Base-by-base conservation (phyloP, 1,140 invertebrate species). In the Lordiphosa stackelbergi region DNA sequence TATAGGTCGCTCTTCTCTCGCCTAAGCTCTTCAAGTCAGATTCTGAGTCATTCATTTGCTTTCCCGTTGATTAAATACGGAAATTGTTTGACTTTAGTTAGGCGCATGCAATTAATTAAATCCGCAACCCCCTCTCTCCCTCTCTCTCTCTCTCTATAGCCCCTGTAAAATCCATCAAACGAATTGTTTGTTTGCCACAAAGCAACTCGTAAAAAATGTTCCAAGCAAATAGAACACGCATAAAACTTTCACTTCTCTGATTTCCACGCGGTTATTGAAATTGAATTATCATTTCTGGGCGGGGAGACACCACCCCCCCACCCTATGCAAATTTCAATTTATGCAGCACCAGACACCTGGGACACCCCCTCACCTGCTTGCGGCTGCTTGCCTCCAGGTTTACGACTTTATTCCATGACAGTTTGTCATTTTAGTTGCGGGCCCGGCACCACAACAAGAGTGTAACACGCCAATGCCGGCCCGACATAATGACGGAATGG, bases 331-430 rank as follows among this genome's bases (percentile, higher is more conserved):
- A 79, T 81, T 79, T 81, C 51, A 66, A 74, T 78, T 78, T 79
- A 73, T 78, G 37, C 41, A 36, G 13, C 48, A 48, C 59, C 58
- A 59, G 48, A 34, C 46, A 42, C 24, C 41, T 28, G 8, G 35
- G 11, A 40, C 66, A 52, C 38, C 45, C 59, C 62, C 34, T 5
- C 10, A 6, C 12, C 12, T 16, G 34, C 24, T 9, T n/a, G 31
- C 28, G 47, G 48, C 64, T 68, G 42, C 55, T 68, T 68, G 43
- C 54, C 53, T n/a, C 41, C 16, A 42, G 55, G 72, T 66, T 83
- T 83, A 83, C 61, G 77, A 73, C 72, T 83, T 77, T 83, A 83
- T 83, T 77, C 58, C 77, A 83, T 83, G 77, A 83, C 77, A 66
- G 54, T 62, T 69, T 83, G 77, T 75, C 77, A 77, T 83, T 83